A percentile compares a stretch with the other conserved stretches of the same genome.
Evolutionary conservation across 2,888 invertebrate species (phyloP).

Genomic region (Bombyx huttoni): DNA sequence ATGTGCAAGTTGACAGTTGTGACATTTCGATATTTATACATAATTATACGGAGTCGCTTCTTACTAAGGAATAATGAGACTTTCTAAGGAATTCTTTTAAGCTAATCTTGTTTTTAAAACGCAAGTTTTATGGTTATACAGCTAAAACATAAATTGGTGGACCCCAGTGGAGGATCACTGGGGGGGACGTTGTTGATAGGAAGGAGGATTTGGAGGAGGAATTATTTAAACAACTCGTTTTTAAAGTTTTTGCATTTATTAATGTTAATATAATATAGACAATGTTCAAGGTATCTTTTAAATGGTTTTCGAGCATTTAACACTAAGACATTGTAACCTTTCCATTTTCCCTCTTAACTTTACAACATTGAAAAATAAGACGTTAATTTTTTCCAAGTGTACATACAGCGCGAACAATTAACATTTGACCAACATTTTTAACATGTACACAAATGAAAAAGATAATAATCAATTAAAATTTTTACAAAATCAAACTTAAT

Average conservation of each 20-base stretch:
- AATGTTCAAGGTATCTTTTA: conserved; percentile 72
- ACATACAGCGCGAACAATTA: conserved; percentile 46
- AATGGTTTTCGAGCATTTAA: conserved; percentile 69
- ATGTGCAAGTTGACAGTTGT: too few relatives aligned
- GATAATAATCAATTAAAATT: conserved; percentile 27
- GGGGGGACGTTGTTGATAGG: too few relatives aligned
- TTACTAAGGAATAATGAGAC: neutral
- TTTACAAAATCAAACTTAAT: conserved; percentile 57
- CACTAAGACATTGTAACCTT: conserved; percentile 66
- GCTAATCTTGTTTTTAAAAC: too few relatives aligned
- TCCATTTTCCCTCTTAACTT: conserved; percentile 55
- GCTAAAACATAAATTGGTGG: too few relatives aligned
- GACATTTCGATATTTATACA: too few relatives aligned
- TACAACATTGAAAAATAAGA: conserved; percentile 67
- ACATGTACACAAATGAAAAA: conserved; percentile 65
- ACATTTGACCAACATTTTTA: conserved; percentile 68
- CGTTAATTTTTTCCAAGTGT: conserved; percentile 50
- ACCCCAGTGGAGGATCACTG: neutral
- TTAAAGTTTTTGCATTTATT: conserved; percentile 59
- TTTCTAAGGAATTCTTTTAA: too few relatives aligned
- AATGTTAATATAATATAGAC: conserved; percentile 73
- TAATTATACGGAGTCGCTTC: neutral
- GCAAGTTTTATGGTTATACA: too few relatives aligned
- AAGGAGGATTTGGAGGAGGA: neutral
- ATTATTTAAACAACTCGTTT: conserved; percentile 23